Evolutionary conservation across 1,140 invertebrate genomes (phyloP), one percentile per base, ranked within the genome.

Genomic region (Zaprionus ghesquierei): DNA sequence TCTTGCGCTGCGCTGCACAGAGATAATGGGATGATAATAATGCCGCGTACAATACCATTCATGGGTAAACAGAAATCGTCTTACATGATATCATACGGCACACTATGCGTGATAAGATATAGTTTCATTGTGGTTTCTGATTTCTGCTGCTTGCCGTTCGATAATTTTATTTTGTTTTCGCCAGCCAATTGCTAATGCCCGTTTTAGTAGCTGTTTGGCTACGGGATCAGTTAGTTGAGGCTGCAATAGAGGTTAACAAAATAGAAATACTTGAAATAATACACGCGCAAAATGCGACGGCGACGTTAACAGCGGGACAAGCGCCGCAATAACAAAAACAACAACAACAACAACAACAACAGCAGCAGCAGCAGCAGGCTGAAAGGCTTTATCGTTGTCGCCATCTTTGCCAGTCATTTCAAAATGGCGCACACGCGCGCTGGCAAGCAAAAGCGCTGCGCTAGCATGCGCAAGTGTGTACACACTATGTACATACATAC

Each of bases 11-110:
- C 62, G 41, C 5, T 55, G 56, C 64, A n/a, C 69, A 85, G n/a
- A 41, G 78, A 87, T 87, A 87, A 72, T 75, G 63, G 29, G 65
- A 75, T 85, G 79, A 81, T 85, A 86, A 81, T 86, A 86, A 81
- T 86, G 76, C 50, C 63, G 13, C 25, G n/a, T 41, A 15, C 41
- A 51, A 29, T 62, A 62, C 38, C 46, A 41, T 62, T 63, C 41
- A 68, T 71, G 22, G 61, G 33, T 55, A 29, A 33, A 29, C 27
- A 58, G 53, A 50, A 65, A 53, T 75, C 79, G 75, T 81, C 81
- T 86, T 77, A 68, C 60, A 78, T 64, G 82, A 85, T 87, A 87
- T 75, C 81, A 86, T 69, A 74, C 49, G 29, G 27, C 61, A 55
- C 15, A 25, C 20, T 69, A 66, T 54, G 51, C 46, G 61, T 68